A percentile compares a stretch with the other conserved stretches of the same genome.
phyloP scores from a whole-genome alignment of 2,113 vertebrate genomes.

The Catharus minimus region DNA sequence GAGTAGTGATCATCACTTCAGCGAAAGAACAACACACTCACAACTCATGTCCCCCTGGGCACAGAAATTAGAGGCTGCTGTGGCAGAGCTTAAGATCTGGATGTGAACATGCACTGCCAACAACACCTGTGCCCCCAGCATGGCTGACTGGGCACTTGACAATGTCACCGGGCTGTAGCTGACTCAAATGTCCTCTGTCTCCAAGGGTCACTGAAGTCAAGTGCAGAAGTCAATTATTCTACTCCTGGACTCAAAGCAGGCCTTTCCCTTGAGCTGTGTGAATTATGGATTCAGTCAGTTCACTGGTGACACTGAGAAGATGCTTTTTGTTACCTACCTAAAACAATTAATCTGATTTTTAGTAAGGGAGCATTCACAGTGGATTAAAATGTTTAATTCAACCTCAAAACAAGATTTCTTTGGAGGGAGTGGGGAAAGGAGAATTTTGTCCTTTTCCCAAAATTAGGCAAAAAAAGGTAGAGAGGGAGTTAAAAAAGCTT shows the following conservation, averaged over 20 bases:
- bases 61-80: neutral
- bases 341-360: neutral
- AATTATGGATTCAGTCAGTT: neutral
- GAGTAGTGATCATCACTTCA: neutral
- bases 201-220: neutral
- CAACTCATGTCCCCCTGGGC: fast-evolving
- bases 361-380: neutral
- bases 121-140: fast-evolving
- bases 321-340: neutral
- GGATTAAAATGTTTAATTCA: neutral
- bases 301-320: neutral
- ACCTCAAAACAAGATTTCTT: neutral
- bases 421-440: neutral
- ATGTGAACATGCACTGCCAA: neutral
- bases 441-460: neutral
- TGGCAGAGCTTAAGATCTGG: fast-evolving
- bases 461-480: neutral
- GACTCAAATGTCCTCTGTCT: neutral
- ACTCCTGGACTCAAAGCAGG: neutral
- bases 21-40: neutral
- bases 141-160: fast-evolving
- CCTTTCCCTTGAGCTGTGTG: neutral
- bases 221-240: neutral
- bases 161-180: fast-evolving
- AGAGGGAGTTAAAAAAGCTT: neutral